Percentiles rank a stretch among this genome's conserved stretches.
Conservation (phyloP, 2,888 invertebrate genomes). For the Xestoiulus laeticollis region DNA sequence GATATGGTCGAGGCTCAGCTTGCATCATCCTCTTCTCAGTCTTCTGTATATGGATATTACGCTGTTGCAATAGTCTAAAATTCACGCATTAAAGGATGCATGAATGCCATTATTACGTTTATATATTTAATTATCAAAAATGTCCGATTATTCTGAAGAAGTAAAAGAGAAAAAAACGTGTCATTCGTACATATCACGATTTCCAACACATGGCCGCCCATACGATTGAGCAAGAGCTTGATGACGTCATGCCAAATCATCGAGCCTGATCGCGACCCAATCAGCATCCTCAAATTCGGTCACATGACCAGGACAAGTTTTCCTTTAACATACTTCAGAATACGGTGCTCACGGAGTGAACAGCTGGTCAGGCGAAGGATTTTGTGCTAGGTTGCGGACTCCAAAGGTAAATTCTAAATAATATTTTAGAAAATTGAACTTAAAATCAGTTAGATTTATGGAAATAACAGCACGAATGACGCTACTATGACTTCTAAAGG, state of each 20-base stretch:
- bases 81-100: neutral
- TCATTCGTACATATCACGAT: neutral
- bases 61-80: neutral
- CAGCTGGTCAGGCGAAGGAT: constrained; percentile 29
- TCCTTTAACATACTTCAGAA: neutral
- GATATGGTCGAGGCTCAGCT: neutral
- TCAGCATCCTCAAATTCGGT: neutral
- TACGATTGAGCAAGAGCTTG: neutral
- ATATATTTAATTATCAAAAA: too few species aligned
- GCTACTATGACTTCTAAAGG: neutral
- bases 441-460: neutral
- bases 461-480: neutral
- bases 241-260: constrained; percentile 44
- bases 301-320: constrained; percentile 13
- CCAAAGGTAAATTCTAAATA: constrained; percentile 17
- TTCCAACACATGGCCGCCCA: neutral
- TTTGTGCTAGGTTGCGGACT: neutral
- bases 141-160: too few species aligned
- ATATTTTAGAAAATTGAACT: neutral
- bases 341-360: neutral
- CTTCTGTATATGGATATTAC: too few species aligned
- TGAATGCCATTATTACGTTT: neutral
- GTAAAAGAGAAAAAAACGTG: too few species aligned
- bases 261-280: constrained; percentile 9
- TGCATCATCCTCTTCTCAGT: neutral